Conservation (phyloP, 2,888 invertebrate species). For the Andrena bicolor region DNA sequence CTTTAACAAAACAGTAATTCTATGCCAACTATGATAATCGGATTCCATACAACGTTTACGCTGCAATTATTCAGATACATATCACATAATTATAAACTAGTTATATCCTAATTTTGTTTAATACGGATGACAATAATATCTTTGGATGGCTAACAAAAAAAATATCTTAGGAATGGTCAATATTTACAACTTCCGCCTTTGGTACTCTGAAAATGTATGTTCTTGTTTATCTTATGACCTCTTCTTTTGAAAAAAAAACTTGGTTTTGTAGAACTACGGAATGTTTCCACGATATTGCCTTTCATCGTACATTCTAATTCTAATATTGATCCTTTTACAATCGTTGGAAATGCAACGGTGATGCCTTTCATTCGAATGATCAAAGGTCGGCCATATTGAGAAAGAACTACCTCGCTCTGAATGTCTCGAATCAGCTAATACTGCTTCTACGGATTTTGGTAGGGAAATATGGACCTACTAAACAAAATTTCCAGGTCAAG, state of each 20-base stretch:
- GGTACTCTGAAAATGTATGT: too few species aligned
- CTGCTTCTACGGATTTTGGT: background rate
- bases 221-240: too few species aligned
- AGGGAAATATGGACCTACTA: constrained; percentile 2
- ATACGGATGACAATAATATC: too few species aligned
- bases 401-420: constrained; percentile 28
- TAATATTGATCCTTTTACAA: constrained; percentile 35
- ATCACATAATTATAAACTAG: too few species aligned
- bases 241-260: background rate
- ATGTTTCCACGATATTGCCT: constrained; percentile 31
- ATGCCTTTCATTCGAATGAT: constrained; percentile 56
- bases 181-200: too few species aligned
- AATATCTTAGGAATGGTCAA: too few species aligned
- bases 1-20: too few species aligned
- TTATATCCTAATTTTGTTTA: too few species aligned
- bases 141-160: too few species aligned
- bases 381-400: constrained; percentile 35
- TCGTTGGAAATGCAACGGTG: constrained; percentile 44
- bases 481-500: constrained; percentile 26
- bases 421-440: constrained; percentile 19
- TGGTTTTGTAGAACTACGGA: background rate
- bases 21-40: too few species aligned
- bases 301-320: constrained; percentile 33
- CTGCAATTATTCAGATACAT: too few species aligned
- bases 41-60: too few species aligned